Evolutionary conservation across 2,888 invertebrate species (phyloP).

Genomic region (Entomobrya proxima): DNA sequence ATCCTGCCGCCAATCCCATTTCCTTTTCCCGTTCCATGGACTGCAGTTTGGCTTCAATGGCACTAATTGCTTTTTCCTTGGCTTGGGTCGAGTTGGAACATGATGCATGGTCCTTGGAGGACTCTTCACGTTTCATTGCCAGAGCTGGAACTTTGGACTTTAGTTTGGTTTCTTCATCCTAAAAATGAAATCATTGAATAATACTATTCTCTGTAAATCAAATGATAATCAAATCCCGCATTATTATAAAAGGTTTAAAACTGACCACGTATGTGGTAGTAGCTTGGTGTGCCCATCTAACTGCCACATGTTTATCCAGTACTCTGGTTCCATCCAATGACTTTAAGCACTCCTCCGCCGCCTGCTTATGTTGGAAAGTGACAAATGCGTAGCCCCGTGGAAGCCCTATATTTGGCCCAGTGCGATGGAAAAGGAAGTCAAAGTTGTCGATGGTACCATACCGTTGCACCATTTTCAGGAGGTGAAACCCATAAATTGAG

Average conservation of each 20-base stretch:
- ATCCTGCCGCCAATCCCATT: not conserved
- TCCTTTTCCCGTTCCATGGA: slow-evolving; percentile 81
- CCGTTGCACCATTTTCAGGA: slow-evolving; percentile 96
- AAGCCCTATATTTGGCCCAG: slow-evolving; percentile 84
- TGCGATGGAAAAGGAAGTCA: slow-evolving; percentile 95
- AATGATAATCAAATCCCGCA: not conserved
- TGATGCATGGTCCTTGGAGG: slow-evolving; percentile 77
- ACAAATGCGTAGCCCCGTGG: slow-evolving; percentile 96
- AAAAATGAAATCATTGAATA: slow-evolving; percentile 68
- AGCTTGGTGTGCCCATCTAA: slow-evolving; percentile 83
- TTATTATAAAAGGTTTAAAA: not conserved
- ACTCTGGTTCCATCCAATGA: slow-evolving; percentile 86
- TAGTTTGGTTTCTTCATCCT: slow-evolving; percentile 87
- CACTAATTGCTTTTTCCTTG: slow-evolving; percentile 86
- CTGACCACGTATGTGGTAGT: slow-evolving; percentile 59
- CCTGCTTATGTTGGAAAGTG: slow-evolving; percentile 84
- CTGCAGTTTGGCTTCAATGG: slow-evolving; percentile 91
- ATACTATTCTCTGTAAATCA: not conserved
- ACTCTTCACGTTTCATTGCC: slow-evolving; percentile 78
- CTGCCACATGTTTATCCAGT: slow-evolving; percentile 86
- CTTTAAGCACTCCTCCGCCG: slow-evolving; percentile 85
- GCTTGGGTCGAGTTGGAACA: slow-evolving; percentile 65
- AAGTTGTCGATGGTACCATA: slow-evolving; percentile 96
- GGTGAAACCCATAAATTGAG: slow-evolving; percentile 96
- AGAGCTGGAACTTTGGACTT: slow-evolving; percentile 82